Base-by-base conservation (phyloP, 2,888 invertebrate species). In the Eilema griseolum region DNA sequence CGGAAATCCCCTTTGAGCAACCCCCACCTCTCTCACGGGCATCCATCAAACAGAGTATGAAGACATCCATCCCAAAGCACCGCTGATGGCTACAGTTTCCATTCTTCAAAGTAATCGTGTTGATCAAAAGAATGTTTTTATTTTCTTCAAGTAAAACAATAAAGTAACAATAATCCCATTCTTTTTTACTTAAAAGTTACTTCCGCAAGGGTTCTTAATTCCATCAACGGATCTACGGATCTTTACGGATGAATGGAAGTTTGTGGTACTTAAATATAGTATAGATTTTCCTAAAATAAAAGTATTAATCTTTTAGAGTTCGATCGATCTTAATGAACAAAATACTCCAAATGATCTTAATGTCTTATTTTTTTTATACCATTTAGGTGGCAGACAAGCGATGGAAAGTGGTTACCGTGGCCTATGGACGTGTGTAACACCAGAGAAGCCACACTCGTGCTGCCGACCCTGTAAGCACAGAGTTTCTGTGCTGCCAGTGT, bases 161-260 rank as follows among this genome's bases (percentile, higher is more conserved):
- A 63, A 81, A 60, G 67, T 60, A 77, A 63, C 74, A 76, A 75
- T 72, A 62, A 73, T 64, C 62, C 67, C 62, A 65, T 69, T 65
- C 20, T 33, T 59, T 52, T 26, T 57, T 46, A 59, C 20, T 41
- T 61, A 31, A 56, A 56, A 63, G 64, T 64, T 28, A n/a, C 26
- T 52, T 46, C 26, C 28, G 23, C 65, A 24, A 10, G 41, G 12
- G 37, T 59, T n/a, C n/a, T 28, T 23, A 64, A 52, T 64, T 52
- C 20, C 52, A 10, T n/a, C 2, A 41, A 20, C 26, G 24, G 26
- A 37, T 62, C 7, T 37, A 24, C n/a, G 61, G 61, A n/a, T 11
- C 31, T 61, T 31, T 1, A n/a, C 14, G 61, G 31, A 33, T 33
- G 61, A 20, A 61, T 61, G 61, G 61, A 31, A 33, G 59, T n/a